A percentile compares a stretch with the other conserved stretches of the same genome.
Conservation (phyloP, 2,797 vertebrate genomes). For the Aeoliscus strigatus region DNA sequence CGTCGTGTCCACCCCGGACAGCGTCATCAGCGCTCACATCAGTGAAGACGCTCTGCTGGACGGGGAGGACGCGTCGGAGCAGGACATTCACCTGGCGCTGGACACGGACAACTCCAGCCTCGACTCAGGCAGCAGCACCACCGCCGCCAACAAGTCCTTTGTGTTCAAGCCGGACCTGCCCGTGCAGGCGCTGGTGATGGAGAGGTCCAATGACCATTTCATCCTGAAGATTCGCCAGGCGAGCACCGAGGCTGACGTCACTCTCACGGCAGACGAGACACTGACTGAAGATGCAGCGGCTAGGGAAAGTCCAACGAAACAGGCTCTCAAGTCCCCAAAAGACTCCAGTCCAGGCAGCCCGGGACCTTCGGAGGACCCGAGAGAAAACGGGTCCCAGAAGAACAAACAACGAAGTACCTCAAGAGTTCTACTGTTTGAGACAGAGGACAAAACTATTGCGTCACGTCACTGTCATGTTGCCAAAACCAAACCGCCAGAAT, state of each 20-base stretch:
- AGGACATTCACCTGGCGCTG: conserved; percentile 91
- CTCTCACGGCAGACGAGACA: conserved; percentile 16
- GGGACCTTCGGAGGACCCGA: background rate
- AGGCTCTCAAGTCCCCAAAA: background rate
- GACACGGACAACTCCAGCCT: conserved; percentile 93
- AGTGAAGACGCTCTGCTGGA: conserved; percentile 89
- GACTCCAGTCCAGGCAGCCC: background rate
- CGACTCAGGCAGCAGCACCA: conserved; percentile 75
- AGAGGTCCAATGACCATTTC: conserved; percentile 95
- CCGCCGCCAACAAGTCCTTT: conserved; percentile 47
- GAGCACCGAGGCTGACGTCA: conserved; percentile 1
- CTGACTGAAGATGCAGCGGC: fast-evolving
- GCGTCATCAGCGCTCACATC: conserved; percentile 86
- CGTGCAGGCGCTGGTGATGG: conserved; percentile 95
- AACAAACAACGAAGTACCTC: no score
- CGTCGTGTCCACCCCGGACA: conserved; percentile 77
- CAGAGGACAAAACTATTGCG: no score
- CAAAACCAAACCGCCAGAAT: no score
- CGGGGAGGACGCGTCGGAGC: conserved; percentile 89
- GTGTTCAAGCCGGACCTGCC: conserved; percentile 85
- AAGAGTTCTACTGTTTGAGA: no score
- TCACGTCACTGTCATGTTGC: background rate
- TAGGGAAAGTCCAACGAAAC: conserved; percentile 1
- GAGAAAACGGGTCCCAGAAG: no score
- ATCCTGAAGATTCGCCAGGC: conserved; percentile 91